Percentiles rank a stretch among this genome's conserved stretches.
phyloP scores from a whole-genome alignment of 2,797 vertebrate genomes.

The Dicrostonyx torquatus region DNA sequence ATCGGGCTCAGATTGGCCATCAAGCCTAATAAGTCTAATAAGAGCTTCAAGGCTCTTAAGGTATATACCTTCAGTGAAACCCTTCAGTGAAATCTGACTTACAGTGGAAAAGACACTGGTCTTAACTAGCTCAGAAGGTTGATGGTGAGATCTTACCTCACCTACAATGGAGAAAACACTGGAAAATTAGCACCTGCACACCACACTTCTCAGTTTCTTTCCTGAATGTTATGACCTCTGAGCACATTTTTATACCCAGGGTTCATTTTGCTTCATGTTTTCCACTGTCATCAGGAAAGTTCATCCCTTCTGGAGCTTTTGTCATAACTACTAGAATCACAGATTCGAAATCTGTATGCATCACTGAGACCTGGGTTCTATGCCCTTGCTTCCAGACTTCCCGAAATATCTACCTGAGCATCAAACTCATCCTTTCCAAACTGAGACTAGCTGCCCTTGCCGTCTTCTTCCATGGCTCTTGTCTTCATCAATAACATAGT shows the following conservation, averaged over 20 bases:
- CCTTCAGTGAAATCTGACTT: background rate
- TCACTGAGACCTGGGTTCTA: background rate
- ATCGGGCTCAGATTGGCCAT: too few species aligned
- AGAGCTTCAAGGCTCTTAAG: too few species aligned
- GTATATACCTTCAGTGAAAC: background rate
- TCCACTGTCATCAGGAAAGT: background rate
- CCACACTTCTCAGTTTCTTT: background rate
- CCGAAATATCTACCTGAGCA: background rate
- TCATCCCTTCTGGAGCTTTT: background rate
- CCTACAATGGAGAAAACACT: accelerated
- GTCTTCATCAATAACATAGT: background rate
- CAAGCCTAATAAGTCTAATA: too few species aligned
- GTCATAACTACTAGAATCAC: background rate
- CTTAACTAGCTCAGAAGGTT: background rate
- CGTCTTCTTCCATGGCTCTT: background rate
- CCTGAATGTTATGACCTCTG: accelerated
- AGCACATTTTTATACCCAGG: background rate
- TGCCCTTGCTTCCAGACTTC: background rate
- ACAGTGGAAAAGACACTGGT: accelerated
- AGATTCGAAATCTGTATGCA: background rate
- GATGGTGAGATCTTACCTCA: background rate
- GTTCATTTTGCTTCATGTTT: background rate
- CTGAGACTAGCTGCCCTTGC: background rate
- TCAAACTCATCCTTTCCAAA: background rate
- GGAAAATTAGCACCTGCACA: background rate